A percentile compares a stretch with the other conserved stretches of the same genome.
Evolutionary conservation across 2,113 vertebrate species (phyloP).

Genomic region (Paradoxurus hermaphroditus): DNA sequence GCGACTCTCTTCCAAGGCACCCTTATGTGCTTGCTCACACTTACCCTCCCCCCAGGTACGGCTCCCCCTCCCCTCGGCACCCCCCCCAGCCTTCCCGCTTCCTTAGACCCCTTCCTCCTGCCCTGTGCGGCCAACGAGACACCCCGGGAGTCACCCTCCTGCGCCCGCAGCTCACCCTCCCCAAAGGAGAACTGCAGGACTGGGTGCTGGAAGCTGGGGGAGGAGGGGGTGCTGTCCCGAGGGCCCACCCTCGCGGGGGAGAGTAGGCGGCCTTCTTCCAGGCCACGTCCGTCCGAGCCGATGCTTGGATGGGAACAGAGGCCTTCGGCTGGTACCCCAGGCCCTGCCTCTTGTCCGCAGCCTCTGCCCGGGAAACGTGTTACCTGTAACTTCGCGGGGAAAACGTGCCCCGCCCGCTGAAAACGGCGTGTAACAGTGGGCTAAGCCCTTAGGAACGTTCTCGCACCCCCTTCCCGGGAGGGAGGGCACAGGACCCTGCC

Average conservation of each 20-base stretch:
- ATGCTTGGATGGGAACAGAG: neutral
- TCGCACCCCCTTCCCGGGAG: neutral
- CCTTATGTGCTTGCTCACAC: slow-evolving; percentile 67
- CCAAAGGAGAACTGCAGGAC: too few species aligned
- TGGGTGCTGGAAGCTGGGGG: neutral
- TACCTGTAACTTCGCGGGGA: neutral
- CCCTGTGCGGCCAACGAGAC: neutral
- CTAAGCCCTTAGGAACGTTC: neutral
- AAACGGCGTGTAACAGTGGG: fast-evolving
- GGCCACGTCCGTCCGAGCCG: neutral
- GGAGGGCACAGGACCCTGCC: neutral
- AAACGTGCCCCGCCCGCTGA: neutral
- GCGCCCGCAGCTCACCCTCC: too few species aligned
- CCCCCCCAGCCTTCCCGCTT: neutral
- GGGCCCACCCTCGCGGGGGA: neutral
- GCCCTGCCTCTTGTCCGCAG: neutral
- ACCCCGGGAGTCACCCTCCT: neutral
- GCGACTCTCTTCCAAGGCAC: slow-evolving; percentile 64
- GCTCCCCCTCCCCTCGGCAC: fast-evolving
- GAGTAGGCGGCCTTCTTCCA: neutral
- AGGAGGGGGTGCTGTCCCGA: fast-evolving
- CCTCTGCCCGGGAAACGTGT: neutral
- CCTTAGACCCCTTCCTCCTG: neutral
- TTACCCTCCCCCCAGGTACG: slow-evolving; percentile 80
- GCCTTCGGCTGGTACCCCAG: neutral